Conservation (phyloP, 2,888 invertebrate species). For the Leucoptera coffeella region DNA sequence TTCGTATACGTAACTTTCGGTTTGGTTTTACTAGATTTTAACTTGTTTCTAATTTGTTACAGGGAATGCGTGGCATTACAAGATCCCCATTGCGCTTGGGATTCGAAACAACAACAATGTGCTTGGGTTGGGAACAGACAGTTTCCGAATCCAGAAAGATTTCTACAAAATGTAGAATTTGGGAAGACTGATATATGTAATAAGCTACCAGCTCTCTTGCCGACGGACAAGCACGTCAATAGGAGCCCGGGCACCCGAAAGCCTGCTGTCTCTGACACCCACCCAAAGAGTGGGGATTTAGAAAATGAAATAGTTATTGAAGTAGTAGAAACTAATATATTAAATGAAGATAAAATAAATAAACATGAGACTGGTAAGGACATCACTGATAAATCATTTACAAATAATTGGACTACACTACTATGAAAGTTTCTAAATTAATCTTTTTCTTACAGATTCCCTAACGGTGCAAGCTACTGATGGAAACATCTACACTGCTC, state of each 20-base stretch:
- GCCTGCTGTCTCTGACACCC: slow-evolving; percentile 30
- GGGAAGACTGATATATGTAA: slow-evolving; percentile 60
- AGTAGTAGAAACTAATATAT: slow-evolving; percentile 58
- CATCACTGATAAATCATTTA: not conserved
- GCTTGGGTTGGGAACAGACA: slow-evolving; percentile 49
- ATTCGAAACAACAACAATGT: slow-evolving; percentile 60
- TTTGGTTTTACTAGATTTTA: too few species aligned
- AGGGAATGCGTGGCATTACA: slow-evolving; percentile 84
- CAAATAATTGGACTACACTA: slow-evolving; percentile 1
- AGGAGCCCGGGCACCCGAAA: slow-evolving; percentile 40
- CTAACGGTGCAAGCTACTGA: slow-evolving; percentile 52
- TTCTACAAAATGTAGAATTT: slow-evolving; percentile 66
- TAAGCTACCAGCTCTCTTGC: slow-evolving; percentile 35
- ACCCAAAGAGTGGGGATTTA: slow-evolving; percentile 51
- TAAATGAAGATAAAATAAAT: slow-evolving; percentile 48
- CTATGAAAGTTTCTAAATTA: not conserved
- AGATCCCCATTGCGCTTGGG: slow-evolving; percentile 98
- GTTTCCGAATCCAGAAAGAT: slow-evolving; percentile 56
- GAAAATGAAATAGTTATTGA: slow-evolving; percentile 62
- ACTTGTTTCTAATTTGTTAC: slow-evolving; percentile 28
- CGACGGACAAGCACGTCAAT: slow-evolving; percentile 30
- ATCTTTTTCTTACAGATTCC: slow-evolving; percentile 19
- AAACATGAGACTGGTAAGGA: slow-evolving; percentile 41
- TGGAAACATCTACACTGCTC: slow-evolving; percentile 70
- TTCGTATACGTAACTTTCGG: too few species aligned